Evolutionary conservation across 2,888 invertebrate species (phyloP).

Genomic region (Orgyia antiqua): DNA sequence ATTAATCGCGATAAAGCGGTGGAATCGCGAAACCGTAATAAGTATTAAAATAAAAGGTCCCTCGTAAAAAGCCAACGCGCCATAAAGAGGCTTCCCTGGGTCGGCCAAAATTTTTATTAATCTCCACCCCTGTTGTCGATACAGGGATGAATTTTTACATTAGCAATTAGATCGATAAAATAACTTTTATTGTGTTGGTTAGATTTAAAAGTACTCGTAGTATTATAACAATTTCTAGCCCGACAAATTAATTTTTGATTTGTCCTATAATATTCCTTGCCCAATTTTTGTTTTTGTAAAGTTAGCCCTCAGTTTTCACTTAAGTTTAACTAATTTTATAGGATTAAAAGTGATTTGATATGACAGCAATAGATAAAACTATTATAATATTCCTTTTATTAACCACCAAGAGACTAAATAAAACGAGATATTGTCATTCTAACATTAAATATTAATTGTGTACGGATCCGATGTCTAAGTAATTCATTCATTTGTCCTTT

Average conservation of each 20-base stretch:
- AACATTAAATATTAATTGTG: slow-evolving; percentile 22
- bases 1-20: slow-evolving; percentile 60
- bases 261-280: too few relatives aligned
- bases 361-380: too few relatives aligned
- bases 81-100: slow-evolving; percentile 63
- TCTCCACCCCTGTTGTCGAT: slow-evolving; percentile 51
- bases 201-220: too few relatives aligned
- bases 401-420: too few relatives aligned
- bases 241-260: too few relatives aligned
- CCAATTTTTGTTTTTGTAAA: too few relatives aligned
- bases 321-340: too few relatives aligned
- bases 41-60: slow-evolving; percentile 67
- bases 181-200: slow-evolving; percentile 24
- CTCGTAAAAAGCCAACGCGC: slow-evolving; percentile 66
- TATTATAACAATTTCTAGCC: too few relatives aligned
- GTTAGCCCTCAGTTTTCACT: too few relatives aligned
- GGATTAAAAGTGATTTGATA: too few relatives aligned
- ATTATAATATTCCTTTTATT: too few relatives aligned
- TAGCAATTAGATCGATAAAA: slow-evolving; percentile 52
- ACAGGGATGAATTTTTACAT: slow-evolving; percentile 51
- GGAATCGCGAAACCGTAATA: slow-evolving; percentile 62
- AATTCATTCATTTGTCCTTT: slow-evolving; percentile 18
- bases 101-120: slow-evolving; percentile 67
- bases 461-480: slow-evolving; percentile 17
- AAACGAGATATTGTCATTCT: slow-evolving; percentile 5